These are phyloP conservation scores for Orestias chungarensis DNA, from an alignment of 2,797 vertebrate species.

Conservation along the genomic window DNA sequence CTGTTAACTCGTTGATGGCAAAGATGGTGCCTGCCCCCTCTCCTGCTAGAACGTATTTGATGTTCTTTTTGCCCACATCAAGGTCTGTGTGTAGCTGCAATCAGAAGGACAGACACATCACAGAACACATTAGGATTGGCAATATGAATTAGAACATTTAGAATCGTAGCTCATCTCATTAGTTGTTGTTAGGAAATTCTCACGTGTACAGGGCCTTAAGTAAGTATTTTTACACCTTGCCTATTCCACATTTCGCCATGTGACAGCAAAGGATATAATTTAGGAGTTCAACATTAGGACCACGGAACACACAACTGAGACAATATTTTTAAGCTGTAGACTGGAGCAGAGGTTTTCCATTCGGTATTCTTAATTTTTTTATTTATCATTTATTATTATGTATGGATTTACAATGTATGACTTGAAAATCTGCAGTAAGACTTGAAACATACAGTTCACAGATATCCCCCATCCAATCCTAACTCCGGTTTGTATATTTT, in stretches of 20 bases:
- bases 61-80: constrained; percentile 89
- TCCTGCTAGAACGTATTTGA: constrained; percentile 95
- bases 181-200: constrained; percentile 40
- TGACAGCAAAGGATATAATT: neutral
- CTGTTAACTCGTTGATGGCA: constrained; percentile 94
- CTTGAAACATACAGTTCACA: neutral
- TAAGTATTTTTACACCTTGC: neutral
- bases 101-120: constrained; percentile 21
- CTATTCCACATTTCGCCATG: neutral
- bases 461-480: neutral
- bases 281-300: neutral
- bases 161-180: constrained; percentile 31
- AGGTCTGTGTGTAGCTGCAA: constrained; percentile 95
- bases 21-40: constrained; percentile 98
- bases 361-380: too few relatives aligned
- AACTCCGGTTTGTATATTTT: neutral
- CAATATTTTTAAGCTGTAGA: too few relatives aligned
- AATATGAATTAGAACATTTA: constrained; percentile 7
- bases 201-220: neutral
- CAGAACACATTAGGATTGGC: constrained; percentile 1
- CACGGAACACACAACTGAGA: neutral
- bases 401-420: neutral
- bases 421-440: neutral
- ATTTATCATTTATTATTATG: too few relatives aligned
- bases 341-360: neutral